phyloP scores from a whole-genome alignment of 2,113 vertebrate species.

The Spea bombifrons region DNA sequence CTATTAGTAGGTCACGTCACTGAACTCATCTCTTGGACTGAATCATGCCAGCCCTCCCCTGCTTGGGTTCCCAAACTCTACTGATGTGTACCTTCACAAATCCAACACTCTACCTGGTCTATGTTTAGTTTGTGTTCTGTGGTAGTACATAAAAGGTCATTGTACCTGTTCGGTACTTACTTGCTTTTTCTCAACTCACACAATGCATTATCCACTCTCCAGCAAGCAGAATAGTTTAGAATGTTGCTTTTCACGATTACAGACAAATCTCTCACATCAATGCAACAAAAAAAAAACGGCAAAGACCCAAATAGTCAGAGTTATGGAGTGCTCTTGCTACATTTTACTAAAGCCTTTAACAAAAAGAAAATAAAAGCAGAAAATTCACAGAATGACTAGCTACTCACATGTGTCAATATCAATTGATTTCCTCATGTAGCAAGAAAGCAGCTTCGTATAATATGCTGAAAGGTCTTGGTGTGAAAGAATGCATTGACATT shows the following conservation, averaged over 20 bases:
- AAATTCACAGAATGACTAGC: conserved; percentile 8
- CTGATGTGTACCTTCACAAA: too few relatives aligned
- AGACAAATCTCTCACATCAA: background rate
- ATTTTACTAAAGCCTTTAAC: conserved; percentile 13
- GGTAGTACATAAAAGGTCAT: too few relatives aligned
- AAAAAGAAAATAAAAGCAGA: conserved; percentile 18
- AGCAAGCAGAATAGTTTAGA: background rate
- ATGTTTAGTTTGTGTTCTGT: too few relatives aligned
- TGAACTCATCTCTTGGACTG: too few relatives aligned
- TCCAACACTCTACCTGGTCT: too few relatives aligned
- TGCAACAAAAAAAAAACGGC: background rate
- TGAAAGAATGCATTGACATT: conserved; percentile 39
- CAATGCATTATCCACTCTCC: background rate
- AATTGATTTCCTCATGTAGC: conserved; percentile 41
- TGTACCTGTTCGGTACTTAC: too few relatives aligned
- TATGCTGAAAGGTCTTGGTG: conserved; percentile 25
- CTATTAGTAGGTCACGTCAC: too few relatives aligned
- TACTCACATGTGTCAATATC: conserved; percentile 33
- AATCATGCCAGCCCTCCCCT: too few relatives aligned
- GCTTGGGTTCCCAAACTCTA: too few relatives aligned
- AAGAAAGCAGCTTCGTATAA: conserved; percentile 34
- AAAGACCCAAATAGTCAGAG: background rate
- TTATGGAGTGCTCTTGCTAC: conserved; percentile 11
- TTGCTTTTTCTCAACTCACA: background rate
- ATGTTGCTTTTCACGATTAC: background rate